Evolutionary conservation across 2,113 vertebrate genomes (phyloP).

Genomic region (Plestiodon gilberti): DNA sequence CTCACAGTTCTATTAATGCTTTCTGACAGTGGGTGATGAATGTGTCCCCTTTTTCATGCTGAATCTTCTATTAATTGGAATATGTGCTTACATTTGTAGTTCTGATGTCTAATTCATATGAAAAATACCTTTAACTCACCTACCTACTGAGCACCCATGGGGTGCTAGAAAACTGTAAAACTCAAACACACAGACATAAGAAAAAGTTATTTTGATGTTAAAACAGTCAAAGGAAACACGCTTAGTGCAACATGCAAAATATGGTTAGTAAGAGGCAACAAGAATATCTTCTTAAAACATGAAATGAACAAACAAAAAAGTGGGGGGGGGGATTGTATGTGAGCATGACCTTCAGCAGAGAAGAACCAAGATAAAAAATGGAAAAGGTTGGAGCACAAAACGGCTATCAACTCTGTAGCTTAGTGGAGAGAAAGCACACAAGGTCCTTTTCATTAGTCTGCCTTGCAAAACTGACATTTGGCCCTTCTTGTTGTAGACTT

Average conservation of each 20-base stretch:
- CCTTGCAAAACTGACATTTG: not conserved
- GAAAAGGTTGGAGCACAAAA: not conserved
- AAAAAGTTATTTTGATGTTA: conserved; percentile 19
- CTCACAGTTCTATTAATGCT: not conserved
- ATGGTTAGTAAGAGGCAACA: not conserved
- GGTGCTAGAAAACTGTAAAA: not conserved
- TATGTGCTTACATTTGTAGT: no score
- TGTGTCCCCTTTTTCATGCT: not conserved
- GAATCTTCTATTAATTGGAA: not conserved
- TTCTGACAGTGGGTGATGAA: not conserved
- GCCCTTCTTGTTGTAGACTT: not conserved
- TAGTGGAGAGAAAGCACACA: not conserved
- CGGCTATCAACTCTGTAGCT: not conserved
- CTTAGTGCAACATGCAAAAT: conserved; percentile 25
- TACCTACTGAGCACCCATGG: not conserved
- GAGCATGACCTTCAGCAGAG: not conserved
- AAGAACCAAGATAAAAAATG: not conserved
- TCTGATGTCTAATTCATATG: not conserved
- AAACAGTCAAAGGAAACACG: conserved; percentile 16
- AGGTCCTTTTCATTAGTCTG: not conserved
- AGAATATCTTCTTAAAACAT: conserved; percentile 33
- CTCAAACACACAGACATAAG: not conserved
- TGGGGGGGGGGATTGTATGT: not conserved
- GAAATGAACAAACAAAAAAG: not conserved
- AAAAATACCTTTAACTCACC: not conserved